Evolutionary conservation across 2,113 vertebrate species (phyloP), one percentile per base, ranked within the genome.

Genomic region (Sula dactylatra): DNA sequence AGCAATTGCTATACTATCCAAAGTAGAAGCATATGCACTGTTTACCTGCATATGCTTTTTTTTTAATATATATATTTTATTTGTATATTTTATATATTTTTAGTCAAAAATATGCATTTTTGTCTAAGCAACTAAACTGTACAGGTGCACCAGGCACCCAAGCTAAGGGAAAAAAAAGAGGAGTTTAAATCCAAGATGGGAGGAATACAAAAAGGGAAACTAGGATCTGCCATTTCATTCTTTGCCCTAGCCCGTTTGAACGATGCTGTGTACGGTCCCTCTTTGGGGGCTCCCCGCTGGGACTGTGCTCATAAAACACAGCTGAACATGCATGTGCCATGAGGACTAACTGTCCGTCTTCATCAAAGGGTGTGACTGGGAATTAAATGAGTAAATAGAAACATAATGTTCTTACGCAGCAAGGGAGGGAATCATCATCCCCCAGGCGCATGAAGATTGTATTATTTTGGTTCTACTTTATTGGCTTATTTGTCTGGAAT

Each of bases 201-300:
- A 72, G 18, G 12, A 73, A 72, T n/a, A 20, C 22, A 21, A 34
- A 82, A 90, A 64, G 14, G 22, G 19, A 64, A 81, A 84, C 12
- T 4, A 45, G 8, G 18, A 55, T 44, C 27, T 49, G 24, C 14
- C 15, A 13, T 47, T 74, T 61, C 26, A 25, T 80, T 66, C 20
- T 49, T 72, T 65, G 25, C 1, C 0, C 38, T 38, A 69, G 21
- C 10, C 44, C 45, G 18, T 84, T 73, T 32, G 79, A 88, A 49
- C 8, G 16, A 10, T 0, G 0, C 17, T 69, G 12, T 49, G 11
- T 34, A 38, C 14, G 16, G 16, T 67, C 47, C 9, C 10, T 22
- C 0, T 54, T 5, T 55, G 14, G 19, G 11, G 15, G 14, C 12
- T 56, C 44, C 14, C 19, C 0, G 3, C 22, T 19, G 25, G 21